Evolutionary conservation across 2,797 vertebrate genomes (phyloP), one percentile per base, ranked within the genome.

Genomic region (Linurgus olivaceus): DNA sequence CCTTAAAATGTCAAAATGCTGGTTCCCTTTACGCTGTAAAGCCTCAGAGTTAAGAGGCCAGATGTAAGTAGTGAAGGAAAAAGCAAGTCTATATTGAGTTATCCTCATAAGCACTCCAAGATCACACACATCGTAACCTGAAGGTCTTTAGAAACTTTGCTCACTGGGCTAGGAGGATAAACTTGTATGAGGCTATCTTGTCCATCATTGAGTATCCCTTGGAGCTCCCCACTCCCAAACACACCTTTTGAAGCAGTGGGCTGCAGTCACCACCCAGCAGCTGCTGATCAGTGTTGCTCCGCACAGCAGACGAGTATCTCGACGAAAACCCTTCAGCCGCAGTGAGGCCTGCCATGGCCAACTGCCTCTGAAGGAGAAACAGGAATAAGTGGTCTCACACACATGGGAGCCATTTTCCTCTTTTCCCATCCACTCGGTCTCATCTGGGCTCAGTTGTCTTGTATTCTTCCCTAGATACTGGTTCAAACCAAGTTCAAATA

Each of bases 271-370:
- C 9, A 98, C 97, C 98, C 99, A 99, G 94, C 98, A 99, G 96
- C 98, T 97, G 97, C 97, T 98, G 93, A 99, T 98, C 48, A 99
- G 97, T 0, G 98, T 99, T 7, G 98, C 98, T 42, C 99, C 98
- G 7, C 98, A 99, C 89, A 99, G 96, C 74, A 99, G 98, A 66
- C 98, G 98, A 37, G 97, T 97, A 35, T 98, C 98, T 97, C 96
- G 98, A 20, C 80, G 97, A 96, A 98, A 98, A 75, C 98, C 98
- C 66, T 97, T 98, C 67, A 98, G 96, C 97, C 99, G 98, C 50
- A 99, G 96, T 0, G 99, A 99, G n/a, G 98, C 98, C 95, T 99
- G 99, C 99, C 99, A 99, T 0, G 99, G 99, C 98, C 98, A 99
- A 14, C 98, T 96, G 1, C 99, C 99, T 93, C 98, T 99, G 95